Conservation (phyloP, 1,140 invertebrate species). For the Psilanteris sp. region DNA sequence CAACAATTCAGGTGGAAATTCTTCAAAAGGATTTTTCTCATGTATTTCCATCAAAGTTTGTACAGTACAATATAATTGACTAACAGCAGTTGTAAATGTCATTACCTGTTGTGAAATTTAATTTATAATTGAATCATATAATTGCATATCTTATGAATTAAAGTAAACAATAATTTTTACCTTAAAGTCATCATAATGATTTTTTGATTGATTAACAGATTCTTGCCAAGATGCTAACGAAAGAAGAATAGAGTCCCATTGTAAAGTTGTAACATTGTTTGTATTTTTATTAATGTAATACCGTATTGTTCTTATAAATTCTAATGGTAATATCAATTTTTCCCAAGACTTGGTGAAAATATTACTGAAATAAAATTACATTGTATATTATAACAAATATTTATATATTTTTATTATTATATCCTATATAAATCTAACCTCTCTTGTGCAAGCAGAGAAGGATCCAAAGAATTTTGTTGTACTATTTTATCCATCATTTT, state of each 20-base stretch:
- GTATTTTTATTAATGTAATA: conserved; percentile 71
- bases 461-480: conserved; percentile 57
- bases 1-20: conserved; percentile 76
- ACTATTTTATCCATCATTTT: conserved; percentile 52
- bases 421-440: conserved; percentile 48
- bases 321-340: conserved; percentile 67
- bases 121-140: conserved; percentile 28
- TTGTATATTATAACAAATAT: conserved; percentile 1
- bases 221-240: conserved; percentile 83
- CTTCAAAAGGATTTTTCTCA: conserved; percentile 75
- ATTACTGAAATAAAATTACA: conserved; percentile 65
- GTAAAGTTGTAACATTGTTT: conserved; percentile 73
- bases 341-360: conserved; percentile 72
- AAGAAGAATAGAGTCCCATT: conserved; percentile 86
- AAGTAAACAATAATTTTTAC: conserved; percentile 22
- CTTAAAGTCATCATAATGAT: conserved; percentile 75
- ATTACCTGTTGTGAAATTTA: conserved; percentile 71
- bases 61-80: conserved; percentile 78
- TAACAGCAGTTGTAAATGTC: conserved; percentile 79
- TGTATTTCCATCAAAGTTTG: conserved; percentile 77
- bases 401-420: no score
- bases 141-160: no score
- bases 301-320: conserved; percentile 75
- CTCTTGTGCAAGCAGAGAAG: conserved; percentile 64
- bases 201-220: conserved; percentile 76